Conservation (phyloP, 2,797 vertebrate species). For the Crypturellus tataupa region DNA sequence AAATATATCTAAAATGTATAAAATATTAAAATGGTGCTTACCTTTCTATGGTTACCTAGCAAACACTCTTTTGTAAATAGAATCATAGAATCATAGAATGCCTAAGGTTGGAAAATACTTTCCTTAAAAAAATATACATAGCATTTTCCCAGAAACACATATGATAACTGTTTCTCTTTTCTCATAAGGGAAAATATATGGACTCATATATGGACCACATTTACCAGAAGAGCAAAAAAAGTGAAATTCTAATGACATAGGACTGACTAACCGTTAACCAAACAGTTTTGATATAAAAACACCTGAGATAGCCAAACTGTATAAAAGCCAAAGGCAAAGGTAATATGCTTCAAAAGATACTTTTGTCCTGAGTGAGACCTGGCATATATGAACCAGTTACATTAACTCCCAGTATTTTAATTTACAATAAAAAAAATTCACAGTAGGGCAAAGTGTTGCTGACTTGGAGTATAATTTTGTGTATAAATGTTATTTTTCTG, state of each 20-base stretch:
- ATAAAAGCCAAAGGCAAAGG: background rate
- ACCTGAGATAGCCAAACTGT: background rate
- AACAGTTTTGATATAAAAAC: background rate
- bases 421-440: background rate
- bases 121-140: background rate
- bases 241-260: background rate
- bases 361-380: background rate
- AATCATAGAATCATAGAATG: too few relatives aligned
- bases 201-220: background rate
- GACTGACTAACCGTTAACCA: background rate
- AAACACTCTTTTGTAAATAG: background rate
- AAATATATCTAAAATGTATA: background rate
- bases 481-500: background rate
- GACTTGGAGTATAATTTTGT: background rate
- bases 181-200: too few relatives aligned
- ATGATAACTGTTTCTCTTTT: background rate
- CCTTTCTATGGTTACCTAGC: background rate
- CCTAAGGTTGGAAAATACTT: too few relatives aligned
- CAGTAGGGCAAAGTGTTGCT: background rate
- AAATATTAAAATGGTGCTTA: constrained; percentile 19
- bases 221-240: background rate
- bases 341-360: background rate
- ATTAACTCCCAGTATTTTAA: background rate
- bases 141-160: background rate
- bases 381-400: background rate